These are phyloP conservation scores for Trichonephila inaurata DNA, from an alignment of 1,140 invertebrate genomes.

Conservation along the genomic window DNA sequence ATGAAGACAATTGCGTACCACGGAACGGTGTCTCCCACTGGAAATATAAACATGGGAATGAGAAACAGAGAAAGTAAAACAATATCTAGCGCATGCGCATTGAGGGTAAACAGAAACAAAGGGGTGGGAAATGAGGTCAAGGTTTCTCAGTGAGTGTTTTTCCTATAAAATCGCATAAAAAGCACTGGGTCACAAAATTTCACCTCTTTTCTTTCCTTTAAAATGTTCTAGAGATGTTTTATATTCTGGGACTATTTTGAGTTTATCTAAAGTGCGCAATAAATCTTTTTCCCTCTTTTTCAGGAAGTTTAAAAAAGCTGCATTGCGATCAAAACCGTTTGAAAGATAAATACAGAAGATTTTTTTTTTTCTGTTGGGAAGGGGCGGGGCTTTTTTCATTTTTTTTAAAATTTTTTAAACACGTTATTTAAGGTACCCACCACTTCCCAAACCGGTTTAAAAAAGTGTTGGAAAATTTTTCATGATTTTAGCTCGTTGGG, in stretches of 20 bases:
- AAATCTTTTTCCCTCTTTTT: not conserved
- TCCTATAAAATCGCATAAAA: not conserved
- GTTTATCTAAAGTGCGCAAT: not conserved
- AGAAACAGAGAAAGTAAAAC: not conserved
- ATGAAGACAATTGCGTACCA: slow-evolving; percentile 43
- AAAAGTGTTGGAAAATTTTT: too few relatives aligned
- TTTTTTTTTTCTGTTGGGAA: too few relatives aligned
- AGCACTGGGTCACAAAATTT: not conserved
- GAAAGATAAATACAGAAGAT: too few relatives aligned
- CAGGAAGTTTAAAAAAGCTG: too few relatives aligned
- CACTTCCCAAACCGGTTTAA: too few relatives aligned
- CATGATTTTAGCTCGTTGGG: too few relatives aligned
- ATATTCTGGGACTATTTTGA: not conserved
- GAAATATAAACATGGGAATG: not conserved
- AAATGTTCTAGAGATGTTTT: not conserved
- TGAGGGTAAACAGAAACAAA: slow-evolving; percentile 1
- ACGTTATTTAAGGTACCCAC: too few relatives aligned
- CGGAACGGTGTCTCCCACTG: not conserved
- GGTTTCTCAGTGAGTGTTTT: slow-evolving; percentile 51
- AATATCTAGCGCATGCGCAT: not conserved
- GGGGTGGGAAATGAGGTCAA: slow-evolving; percentile 38
- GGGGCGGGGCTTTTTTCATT: too few relatives aligned
- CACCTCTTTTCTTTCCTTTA: not conserved
- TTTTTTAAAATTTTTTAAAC: too few relatives aligned
- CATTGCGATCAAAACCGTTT: too few relatives aligned